Evolutionary conservation across 2,888 invertebrate genomes (phyloP), one percentile per base, ranked within the genome.

Genomic region (Lithophane semibrunnea): DNA sequence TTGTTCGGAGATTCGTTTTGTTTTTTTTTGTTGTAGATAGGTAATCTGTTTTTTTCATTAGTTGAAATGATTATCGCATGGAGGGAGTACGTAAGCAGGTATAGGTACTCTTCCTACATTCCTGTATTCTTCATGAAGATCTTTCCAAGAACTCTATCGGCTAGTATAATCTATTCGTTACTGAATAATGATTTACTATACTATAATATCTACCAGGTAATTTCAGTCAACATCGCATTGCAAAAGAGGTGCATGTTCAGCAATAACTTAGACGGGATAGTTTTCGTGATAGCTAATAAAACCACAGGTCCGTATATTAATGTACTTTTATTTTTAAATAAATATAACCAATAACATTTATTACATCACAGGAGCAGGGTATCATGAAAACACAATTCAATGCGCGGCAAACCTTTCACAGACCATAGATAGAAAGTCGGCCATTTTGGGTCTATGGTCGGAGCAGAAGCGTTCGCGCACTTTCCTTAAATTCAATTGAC

Each of bases 321-420:
- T 95, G 95, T 96, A 95, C 90, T 96, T 96, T 96, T 96, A 95
- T 96, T 96, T 94, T 96, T 94, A 96, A 96, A 96, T 96, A 96
- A 96, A 96, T 96, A 96, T 96, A 96, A 96, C 96, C 96, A 96
- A 96, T 96, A 96, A 96, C 96, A 96, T 96, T 96, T 96, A 96
- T 96, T 96, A 96, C 95, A 96, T 96, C 96, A 96, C 96, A 96
- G 96, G 96, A 96, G 95, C 93, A 94, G 96, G 96, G 96, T 96
- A 96, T 94, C 93, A 94, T 96, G 94, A 95, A 94, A 96, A 96
- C 96, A 96, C 94, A 96, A 95, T 94, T 92, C 92, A 92, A 92
- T 93, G 92, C 92, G 91, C 92, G 89, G 91, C 88, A 88, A 90
- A 92, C 88, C 84, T 84, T 86, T 82, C 89, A 82, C 81, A 86